phyloP scores from a whole-genome alignment of 2,113 vertebrate genomes.

The Strix uralensis region DNA sequence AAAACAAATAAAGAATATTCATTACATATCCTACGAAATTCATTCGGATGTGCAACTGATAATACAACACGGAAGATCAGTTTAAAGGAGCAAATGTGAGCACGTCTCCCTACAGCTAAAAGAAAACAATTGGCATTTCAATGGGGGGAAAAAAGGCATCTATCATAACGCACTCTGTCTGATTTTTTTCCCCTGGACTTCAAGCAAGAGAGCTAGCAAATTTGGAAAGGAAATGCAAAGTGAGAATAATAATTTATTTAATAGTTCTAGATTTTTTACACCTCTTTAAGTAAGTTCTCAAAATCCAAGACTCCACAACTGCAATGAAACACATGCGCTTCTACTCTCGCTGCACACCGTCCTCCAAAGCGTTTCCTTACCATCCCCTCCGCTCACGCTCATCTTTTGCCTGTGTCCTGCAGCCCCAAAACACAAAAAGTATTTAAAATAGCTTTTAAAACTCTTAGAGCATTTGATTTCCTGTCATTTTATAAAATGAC shows the following conservation, averaged over 20 bases:
- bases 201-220: background rate
- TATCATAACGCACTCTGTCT: background rate
- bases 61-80: background rate
- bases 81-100: background rate
- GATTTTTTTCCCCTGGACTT: conserved; percentile 5
- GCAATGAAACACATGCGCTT: background rate
- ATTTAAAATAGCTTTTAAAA: background rate
- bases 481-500: conserved; percentile 28
- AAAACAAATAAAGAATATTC: background rate
- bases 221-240: conserved; percentile 35
- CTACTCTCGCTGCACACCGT: background rate
- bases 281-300: conserved; percentile 10
- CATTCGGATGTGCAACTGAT: background rate
- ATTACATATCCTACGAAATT: background rate
- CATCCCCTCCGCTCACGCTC: background rate
- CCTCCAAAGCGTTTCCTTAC: background rate
- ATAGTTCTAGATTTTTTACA: conserved; percentile 30
- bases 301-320: background rate
- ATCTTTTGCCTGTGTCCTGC: background rate
- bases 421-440: background rate
- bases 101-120: background rate
- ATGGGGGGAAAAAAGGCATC: background rate
- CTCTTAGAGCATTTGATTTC: conserved; percentile 31
- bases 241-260: conserved; percentile 43
- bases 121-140: background rate